Evolutionary conservation across 2,113 vertebrate species (phyloP).

Genomic region (Jacana jacana): DNA sequence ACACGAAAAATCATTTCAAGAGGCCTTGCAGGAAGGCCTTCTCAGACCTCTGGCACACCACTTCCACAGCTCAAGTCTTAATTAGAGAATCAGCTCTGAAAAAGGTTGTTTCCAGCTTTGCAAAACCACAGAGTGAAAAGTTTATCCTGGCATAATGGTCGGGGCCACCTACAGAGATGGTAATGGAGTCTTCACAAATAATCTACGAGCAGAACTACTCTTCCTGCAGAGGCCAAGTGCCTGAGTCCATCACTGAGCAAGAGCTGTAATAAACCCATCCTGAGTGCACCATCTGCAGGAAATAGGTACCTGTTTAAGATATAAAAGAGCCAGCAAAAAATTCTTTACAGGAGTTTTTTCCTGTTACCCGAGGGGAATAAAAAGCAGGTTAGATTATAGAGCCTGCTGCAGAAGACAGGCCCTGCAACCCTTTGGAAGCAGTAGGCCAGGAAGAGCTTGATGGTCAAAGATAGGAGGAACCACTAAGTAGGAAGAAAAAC

Average conservation of each 20-base stretch:
- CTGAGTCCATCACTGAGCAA: not conserved
- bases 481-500: not conserved
- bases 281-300: not conserved
- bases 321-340: not conserved
- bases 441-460: not conserved
- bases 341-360: not conserved
- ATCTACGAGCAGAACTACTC: not conserved
- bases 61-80: not conserved
- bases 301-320: not conserved
- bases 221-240: not conserved
- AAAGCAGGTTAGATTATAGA: not conserved
- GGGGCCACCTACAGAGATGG: not conserved
- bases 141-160: not conserved
- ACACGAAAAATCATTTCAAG: not conserved
- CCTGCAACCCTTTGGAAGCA: not conserved
- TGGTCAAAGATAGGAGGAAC: not conserved
- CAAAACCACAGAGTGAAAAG: not conserved
- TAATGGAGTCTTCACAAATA: not conserved
- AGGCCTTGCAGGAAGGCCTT: not conserved
- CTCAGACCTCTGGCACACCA: not conserved
- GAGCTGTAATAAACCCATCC: not conserved
- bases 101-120: not conserved
- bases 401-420: not conserved
- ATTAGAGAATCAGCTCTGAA: not conserved
- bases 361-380: not conserved